These are phyloP conservation scores for Nephrotoma flavescens DNA, from an alignment of 2,888 invertebrate species.

Conservation along the genomic window DNA sequence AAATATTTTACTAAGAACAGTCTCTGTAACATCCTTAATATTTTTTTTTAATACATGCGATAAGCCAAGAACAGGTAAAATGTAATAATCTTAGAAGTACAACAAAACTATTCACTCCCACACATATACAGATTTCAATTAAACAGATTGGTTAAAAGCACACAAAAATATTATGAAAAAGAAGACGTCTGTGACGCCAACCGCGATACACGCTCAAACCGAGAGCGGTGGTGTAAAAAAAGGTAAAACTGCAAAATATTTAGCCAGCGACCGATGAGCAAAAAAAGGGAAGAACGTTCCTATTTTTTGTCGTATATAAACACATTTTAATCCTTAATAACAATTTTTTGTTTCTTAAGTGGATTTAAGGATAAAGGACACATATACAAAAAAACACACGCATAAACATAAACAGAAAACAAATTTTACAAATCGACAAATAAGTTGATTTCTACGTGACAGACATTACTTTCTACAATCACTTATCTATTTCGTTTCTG, in stretches of 20 bases:
- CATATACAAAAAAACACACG: not conserved
- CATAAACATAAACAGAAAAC: not conserved
- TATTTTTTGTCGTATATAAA: not conserved
- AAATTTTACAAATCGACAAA: not conserved
- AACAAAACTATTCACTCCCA: not conserved
- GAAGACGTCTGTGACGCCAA: not conserved
- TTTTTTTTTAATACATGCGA: not conserved
- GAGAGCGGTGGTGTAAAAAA: not conserved
- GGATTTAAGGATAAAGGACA: not conserved
- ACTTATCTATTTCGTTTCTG: not conserved
- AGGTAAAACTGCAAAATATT: not conserved
- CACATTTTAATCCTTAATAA: not conserved
- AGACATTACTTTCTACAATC: not conserved
- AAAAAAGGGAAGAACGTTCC: not conserved
- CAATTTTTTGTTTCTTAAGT: not conserved
- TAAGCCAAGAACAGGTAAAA: not conserved
- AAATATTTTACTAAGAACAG: not conserved
- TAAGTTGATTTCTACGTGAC: not conserved
- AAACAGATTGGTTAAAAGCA: not conserved
- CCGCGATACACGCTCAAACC: not conserved
- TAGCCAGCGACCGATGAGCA: not conserved
- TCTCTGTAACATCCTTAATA: not conserved
- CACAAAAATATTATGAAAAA: not conserved
- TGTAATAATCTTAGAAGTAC: not conserved
- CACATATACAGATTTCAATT: not conserved